Evolutionary conservation across 2,797 vertebrate species (phyloP), one percentile per base, ranked within the genome.

Genomic region (Psittacula derbiana): DNA sequence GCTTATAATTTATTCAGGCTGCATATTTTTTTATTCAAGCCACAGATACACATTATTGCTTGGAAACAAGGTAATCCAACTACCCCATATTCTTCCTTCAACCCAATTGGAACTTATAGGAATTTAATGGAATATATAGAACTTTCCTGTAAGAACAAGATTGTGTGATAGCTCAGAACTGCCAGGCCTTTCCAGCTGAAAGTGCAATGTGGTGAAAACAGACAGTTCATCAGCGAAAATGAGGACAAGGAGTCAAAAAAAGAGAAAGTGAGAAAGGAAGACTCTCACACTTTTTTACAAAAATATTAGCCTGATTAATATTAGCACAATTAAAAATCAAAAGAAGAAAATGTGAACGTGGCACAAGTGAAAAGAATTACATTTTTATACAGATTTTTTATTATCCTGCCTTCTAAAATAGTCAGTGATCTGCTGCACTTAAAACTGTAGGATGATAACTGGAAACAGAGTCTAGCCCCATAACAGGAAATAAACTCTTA

Each of bases 401-500:
- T 65, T 31, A 93, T 86, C 47, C 65, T 86, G 12, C 86, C 57
- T 64, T 93, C 73, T 91, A 86, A 92, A 92, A 87, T 18, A 91
- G 83, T 86, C 89, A 88, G 40, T 93, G 88, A 94, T 92, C 62
- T 88, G 46, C 70, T 86, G 81, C 76, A 90, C 50, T 87, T 87
- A 93, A 91, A 97, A 83, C 47, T 55, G 65, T 85, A 85, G 50
- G 55, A 93, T 55, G 33, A 49, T 94, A 96, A 96, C 41, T 92
- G 89, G 81, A 97, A 97, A 86, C 93, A 88, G 90, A 61, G 25
- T 30, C 60, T 71, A 27, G 64, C 90, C 81, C 38, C n/a, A 74
- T 28, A 46, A 79, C 83, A 95, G 94, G 94, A 96, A 96, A 96
- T 80, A 90, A 92, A 86, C 44, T 73, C 80, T 95, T 94, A 96